phyloP scores from a whole-genome alignment of 2,797 vertebrate genomes.

The Gymnoscopelus microlampas region DNA sequence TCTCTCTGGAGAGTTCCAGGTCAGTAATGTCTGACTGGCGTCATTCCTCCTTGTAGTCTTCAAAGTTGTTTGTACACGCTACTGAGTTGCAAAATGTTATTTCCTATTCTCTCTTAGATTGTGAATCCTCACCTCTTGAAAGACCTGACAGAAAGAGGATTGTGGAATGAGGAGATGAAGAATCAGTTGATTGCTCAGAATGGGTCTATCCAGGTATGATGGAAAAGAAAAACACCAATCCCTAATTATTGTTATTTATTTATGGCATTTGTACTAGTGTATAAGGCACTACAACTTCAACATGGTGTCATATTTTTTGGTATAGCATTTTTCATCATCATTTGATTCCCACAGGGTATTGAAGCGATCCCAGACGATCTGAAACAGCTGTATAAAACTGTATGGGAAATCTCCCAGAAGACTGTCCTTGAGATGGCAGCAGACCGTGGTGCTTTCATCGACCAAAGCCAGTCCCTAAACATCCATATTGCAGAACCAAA shows the following conservation, averaged over 20 bases:
- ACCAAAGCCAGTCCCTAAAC: conserved; percentile 98
- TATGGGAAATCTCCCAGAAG: conserved; percentile 98
- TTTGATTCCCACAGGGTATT: conserved; percentile 80
- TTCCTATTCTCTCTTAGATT: conserved; percentile 71
- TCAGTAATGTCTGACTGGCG: conserved; percentile 28
- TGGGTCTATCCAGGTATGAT: conserved; percentile 91
- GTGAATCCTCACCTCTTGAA: conserved; percentile 96
- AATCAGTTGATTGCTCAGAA: conserved; percentile 95
- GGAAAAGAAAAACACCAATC: too few species aligned
- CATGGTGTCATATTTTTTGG: background rate
- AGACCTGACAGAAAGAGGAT: conserved; percentile 91
- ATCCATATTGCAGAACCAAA: conserved; percentile 97
- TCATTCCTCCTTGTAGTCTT: background rate
- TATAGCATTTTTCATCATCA: background rate
- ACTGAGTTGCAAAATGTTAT: background rate
- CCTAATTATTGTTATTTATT: too few species aligned
- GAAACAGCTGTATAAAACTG: conserved; percentile 95
- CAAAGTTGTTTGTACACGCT: background rate
- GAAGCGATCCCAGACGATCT: conserved; percentile 88
- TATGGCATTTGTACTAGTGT: too few species aligned
- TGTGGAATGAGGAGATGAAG: conserved; percentile 97
- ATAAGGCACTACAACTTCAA: background rate
- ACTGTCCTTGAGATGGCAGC: conserved; percentile 94
- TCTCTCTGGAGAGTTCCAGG: conserved; percentile 96
- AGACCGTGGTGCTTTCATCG: conserved; percentile 94